These are phyloP conservation scores for Patagioenas fasciata DNA, from an alignment of 2,113 vertebrate genomes.

Conservation along the genomic window DNA sequence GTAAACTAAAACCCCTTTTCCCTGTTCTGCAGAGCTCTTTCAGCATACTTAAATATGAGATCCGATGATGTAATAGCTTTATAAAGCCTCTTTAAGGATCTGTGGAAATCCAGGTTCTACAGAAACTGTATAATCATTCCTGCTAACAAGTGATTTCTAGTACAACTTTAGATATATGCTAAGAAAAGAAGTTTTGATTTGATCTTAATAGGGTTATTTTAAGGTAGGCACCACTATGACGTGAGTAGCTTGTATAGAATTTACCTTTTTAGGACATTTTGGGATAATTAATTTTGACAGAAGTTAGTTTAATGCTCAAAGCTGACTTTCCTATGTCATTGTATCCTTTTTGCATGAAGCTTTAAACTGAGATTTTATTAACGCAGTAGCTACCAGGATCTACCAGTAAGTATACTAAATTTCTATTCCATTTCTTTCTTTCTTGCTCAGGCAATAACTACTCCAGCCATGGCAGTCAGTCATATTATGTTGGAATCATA, in stretches of 20 bases:
- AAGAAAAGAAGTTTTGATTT: neutral
- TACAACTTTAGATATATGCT: neutral
- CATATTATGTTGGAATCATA: slow-evolving; percentile 99
- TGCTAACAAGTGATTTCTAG: neutral
- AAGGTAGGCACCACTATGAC: neutral
- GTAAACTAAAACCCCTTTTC: neutral
- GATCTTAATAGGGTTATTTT: neutral
- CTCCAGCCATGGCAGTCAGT: slow-evolving; percentile 99
- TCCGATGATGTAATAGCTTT: neutral
- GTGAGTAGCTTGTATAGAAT: neutral
- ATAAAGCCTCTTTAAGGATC: neutral
- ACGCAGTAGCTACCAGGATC: neutral
- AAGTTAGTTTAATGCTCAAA: neutral
- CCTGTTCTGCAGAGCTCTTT: neutral
- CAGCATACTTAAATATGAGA: neutral
- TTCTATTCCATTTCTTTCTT: slow-evolving; percentile 12
- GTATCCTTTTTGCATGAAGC: neutral
- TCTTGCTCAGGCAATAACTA: slow-evolving; percentile 91
- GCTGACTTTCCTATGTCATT: neutral
- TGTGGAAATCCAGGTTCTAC: neutral
- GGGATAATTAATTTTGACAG: neutral
- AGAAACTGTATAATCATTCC: neutral
- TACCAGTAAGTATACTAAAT: neutral
- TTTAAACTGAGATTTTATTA: neutral
- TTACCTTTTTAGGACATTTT: neutral